Evolutionary conservation across 2,888 invertebrate genomes (phyloP).

Genomic region (Megalurothrips usitatus): DNA sequence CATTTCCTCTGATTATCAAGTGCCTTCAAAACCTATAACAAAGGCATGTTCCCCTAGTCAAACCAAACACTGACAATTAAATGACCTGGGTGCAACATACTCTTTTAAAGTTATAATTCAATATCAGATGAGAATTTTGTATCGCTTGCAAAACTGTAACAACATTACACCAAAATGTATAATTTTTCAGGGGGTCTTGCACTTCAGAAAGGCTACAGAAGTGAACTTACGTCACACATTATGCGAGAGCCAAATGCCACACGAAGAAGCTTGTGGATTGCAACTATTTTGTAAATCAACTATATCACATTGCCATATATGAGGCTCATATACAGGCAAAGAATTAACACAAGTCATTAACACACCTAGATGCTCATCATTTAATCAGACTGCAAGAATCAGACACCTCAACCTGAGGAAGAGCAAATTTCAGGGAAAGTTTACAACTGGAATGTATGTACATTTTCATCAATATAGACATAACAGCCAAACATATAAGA

Average conservation of each 20-base stretch:
- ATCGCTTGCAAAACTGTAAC: no score
- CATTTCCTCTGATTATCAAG: neutral
- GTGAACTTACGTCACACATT: no score
- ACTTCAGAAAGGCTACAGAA: no score
- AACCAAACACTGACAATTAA: neutral
- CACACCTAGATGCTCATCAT: neutral
- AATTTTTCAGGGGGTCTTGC: no score
- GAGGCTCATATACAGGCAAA: neutral
- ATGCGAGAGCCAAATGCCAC: no score
- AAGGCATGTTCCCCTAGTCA: neutral
- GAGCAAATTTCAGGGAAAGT: neutral
- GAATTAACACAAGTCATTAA: neutral
- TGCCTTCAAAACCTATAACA: neutral
- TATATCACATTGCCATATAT: neutral
- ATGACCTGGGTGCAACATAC: neutral
- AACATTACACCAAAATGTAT: no score
- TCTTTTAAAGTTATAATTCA: no score
- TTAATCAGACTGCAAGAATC: neutral
- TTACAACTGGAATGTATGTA: neutral
- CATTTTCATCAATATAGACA: neutral
- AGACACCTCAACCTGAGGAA: neutral
- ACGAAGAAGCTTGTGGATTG: no score
- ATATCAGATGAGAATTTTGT: no score
- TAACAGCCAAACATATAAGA: neutral
- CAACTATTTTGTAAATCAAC: no score